Base-by-base conservation (phyloP, 2,888 invertebrate genomes). In the Drosophila kanekoi region DNA sequence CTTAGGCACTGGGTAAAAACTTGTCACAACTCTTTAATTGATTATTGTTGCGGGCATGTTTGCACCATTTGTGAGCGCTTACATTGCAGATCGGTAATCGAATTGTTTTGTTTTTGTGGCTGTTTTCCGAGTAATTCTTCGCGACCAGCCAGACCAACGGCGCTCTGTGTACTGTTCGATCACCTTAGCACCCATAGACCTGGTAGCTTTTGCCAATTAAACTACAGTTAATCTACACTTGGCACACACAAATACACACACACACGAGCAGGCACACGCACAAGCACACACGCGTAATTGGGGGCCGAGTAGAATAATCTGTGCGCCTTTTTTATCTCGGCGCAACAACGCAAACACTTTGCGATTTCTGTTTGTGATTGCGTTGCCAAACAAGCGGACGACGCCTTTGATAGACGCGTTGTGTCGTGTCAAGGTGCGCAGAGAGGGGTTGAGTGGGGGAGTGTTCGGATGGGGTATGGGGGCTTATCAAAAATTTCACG, bases 71-170 rank as follows among this genome's bases (percentile, higher is more conserved):
- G 13, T 16, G 28, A 9, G 37, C 35, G 53, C 77, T 77, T 74
- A 74, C 73, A 57, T 53, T 52, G 23, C 16, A 41, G 43, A 53
- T 44, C 38, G 37, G 33, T 13, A 33, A 54, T 43, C 11, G 14
- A 69, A 38, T 28, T 48, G 1, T 1, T 16, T 41, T 37, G 32
- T 9, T 13, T 38, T 18, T 33, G 5, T n/a, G 5, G 23, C 33
- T 13, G n/a, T 11, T 53, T 20, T 11, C 54, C 43, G 54, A 70
- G 18, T 28, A 48, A 14, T 58, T 23, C 20, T 64, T 48, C 81
- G 72, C 89, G 83, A 87, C 83, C 84, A 83, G 74, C 66, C 81
- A 72, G 61, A 51, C 43, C 89, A 68, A 77, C 84, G 87, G 77
- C 56, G 72, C 71, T 69, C 38, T 68, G 54, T 64, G 54, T 53